A percentile compares a stretch with the other conserved stretches of the same genome.
Conservation (phyloP, 2,888 invertebrate species). For the Harmothoe impar region DNA sequence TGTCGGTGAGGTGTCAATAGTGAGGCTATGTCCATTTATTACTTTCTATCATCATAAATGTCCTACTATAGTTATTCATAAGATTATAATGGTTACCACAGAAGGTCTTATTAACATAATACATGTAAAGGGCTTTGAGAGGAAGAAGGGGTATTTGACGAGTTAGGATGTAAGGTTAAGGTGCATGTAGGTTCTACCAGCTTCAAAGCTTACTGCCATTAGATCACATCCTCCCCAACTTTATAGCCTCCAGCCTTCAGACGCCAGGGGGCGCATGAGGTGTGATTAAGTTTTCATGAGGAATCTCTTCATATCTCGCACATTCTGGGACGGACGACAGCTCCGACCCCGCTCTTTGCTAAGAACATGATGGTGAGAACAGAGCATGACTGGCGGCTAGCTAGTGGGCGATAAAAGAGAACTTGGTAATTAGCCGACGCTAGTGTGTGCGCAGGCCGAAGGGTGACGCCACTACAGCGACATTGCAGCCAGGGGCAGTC, state of each 20-base stretch:
- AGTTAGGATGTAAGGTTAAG: too few relatives aligned
- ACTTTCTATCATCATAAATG: too few relatives aligned
- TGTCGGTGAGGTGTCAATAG: too few relatives aligned
- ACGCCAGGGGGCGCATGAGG: background rate
- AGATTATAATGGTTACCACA: too few relatives aligned
- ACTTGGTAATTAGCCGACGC: background rate
- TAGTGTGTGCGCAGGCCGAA: conserved; percentile 31
- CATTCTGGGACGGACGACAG: background rate
- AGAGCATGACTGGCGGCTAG: background rate
- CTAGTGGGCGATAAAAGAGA: conserved; percentile 22
- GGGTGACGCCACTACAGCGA: conserved; percentile 17
- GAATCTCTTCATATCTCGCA: conserved; percentile 1
- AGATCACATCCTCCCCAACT: background rate
- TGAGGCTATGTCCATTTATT: too few relatives aligned
- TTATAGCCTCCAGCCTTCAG: background rate
- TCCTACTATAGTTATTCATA: too few relatives aligned
- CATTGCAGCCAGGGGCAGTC: background rate
- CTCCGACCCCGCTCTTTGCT: conserved; percentile 6
- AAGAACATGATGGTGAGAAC: background rate
- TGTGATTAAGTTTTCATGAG: conserved; percentile 30
- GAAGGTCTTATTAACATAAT: too few relatives aligned
- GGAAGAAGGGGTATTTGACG: too few relatives aligned
- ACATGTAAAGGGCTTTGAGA: too few relatives aligned
- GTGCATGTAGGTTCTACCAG: background rate
- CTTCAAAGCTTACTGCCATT: conserved; percentile 1